These are phyloP conservation scores for Apodemia zela DNA, from an alignment of 2,888 invertebrate genomes.

Conservation along the genomic window DNA sequence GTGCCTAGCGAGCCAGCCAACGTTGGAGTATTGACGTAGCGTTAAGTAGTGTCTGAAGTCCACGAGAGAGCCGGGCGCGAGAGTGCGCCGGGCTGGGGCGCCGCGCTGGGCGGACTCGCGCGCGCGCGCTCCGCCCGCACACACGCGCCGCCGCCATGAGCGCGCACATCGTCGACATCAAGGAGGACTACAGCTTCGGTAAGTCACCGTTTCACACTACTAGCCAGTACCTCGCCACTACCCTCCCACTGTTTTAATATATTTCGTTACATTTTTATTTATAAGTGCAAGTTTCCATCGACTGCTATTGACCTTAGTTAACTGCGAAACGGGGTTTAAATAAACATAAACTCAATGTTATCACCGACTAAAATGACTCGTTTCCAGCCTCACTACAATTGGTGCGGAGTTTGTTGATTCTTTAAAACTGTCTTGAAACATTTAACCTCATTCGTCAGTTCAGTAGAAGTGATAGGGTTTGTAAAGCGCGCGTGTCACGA, in stretches of 20 bases:
- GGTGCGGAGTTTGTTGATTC: not conserved
- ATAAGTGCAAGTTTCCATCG: conserved; percentile 7
- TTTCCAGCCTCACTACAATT: not conserved
- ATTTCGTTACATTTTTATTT: not conserved
- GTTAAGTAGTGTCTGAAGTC: conserved; percentile 12
- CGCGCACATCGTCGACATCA: conserved; percentile 48
- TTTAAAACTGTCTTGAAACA: too few relatives aligned
- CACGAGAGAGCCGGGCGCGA: conserved; percentile 22
- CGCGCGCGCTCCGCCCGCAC: conserved; percentile 50
- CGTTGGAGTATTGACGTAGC: conserved; percentile 21
- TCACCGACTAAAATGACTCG: not conserved
- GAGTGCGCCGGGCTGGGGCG: conserved; percentile 28
- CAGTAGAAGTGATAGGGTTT: not conserved
- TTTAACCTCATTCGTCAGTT: too few relatives aligned
- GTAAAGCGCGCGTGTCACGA: not conserved
- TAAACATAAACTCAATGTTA: not conserved
- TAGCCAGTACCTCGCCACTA: not conserved
- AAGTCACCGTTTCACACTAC: conserved; percentile 40
- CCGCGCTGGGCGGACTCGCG: conserved; percentile 42
- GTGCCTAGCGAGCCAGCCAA: not conserved
- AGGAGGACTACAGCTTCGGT: conserved; percentile 65
- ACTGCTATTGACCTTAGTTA: not conserved
- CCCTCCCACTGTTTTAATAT: not conserved
- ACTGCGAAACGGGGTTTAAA: not conserved
- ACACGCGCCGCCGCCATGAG: conserved; percentile 34